Evolutionary conservation across 2,113 vertebrate species (phyloP).

Genomic region (Caretta caretta): DNA sequence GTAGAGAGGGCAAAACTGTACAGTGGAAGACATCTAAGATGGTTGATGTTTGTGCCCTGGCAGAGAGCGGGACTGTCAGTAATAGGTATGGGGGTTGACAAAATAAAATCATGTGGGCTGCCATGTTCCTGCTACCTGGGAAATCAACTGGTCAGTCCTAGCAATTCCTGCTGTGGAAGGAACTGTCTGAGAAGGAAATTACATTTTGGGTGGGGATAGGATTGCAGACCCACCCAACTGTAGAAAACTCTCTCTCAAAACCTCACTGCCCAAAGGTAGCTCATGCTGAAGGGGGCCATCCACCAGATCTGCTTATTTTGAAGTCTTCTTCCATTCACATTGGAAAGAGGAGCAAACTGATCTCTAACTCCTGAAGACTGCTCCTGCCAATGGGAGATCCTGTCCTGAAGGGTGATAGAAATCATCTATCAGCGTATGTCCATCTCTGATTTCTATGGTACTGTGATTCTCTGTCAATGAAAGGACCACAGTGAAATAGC

Average conservation of each 20-base stretch:
- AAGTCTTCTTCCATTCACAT: neutral
- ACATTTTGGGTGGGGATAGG: neutral
- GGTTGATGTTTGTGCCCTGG: neutral
- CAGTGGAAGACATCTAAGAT: neutral
- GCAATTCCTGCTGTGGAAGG: neutral
- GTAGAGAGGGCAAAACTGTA: neutral
- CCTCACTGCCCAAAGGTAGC: neutral
- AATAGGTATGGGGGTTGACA: neutral
- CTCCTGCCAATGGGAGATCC: accelerated
- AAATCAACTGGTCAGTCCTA: neutral
- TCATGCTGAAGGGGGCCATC: neutral
- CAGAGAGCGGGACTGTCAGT: neutral
- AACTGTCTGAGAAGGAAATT: neutral
- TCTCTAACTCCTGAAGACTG: neutral
- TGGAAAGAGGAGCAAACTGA: neutral
- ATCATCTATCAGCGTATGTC: too few relatives aligned
- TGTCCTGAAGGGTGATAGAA: neutral
- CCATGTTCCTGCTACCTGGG: neutral
- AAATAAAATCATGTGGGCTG: neutral
- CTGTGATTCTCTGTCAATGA: neutral
- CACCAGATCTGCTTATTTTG: neutral
- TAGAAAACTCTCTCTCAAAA: neutral
- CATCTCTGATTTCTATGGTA: neutral
- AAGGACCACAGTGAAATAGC: neutral
- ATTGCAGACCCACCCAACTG: neutral